phyloP scores from a whole-genome alignment of 2,888 invertebrate species.

The Rhamphomyia laevipes region DNA sequence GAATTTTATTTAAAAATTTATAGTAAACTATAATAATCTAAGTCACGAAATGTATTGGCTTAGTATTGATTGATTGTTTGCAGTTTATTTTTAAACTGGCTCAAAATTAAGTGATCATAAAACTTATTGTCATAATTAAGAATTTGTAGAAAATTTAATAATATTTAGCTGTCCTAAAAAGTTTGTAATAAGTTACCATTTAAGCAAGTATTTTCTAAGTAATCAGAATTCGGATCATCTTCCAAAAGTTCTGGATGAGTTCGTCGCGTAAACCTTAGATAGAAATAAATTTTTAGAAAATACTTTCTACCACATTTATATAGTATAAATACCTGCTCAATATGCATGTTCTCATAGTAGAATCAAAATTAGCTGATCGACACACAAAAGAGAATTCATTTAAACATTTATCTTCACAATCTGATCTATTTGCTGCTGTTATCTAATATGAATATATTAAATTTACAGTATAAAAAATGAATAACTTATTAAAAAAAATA shows the following conservation, averaged over 20 bases:
- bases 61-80: neutral
- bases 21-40: no score
- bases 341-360: constrained; percentile 63
- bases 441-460: constrained; percentile 22
- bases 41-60: neutral
- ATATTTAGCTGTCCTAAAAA: no score
- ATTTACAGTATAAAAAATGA: neutral
- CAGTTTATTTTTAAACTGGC: no score
- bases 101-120: no score
- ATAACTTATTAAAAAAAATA: neutral
- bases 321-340: constrained; percentile 44
- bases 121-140: no score
- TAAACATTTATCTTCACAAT: constrained; percentile 81
- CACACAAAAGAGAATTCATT: constrained; percentile 84
- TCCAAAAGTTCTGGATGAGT: constrained; percentile 76
- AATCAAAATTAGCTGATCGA: constrained; percentile 75
- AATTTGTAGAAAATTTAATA: no score
- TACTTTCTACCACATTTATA: neutral
- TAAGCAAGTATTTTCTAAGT: constrained; percentile 81
- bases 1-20: no score
- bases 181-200: constrained; percentile 53
- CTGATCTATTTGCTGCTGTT: constrained; percentile 72
- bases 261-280: constrained; percentile 58
- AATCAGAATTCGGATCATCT: constrained; percentile 79
- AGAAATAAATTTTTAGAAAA: neutral